These are phyloP conservation scores for Acanthiza pusilla DNA, from an alignment of 2,797 vertebrate genomes.

Conservation along the genomic window DNA sequence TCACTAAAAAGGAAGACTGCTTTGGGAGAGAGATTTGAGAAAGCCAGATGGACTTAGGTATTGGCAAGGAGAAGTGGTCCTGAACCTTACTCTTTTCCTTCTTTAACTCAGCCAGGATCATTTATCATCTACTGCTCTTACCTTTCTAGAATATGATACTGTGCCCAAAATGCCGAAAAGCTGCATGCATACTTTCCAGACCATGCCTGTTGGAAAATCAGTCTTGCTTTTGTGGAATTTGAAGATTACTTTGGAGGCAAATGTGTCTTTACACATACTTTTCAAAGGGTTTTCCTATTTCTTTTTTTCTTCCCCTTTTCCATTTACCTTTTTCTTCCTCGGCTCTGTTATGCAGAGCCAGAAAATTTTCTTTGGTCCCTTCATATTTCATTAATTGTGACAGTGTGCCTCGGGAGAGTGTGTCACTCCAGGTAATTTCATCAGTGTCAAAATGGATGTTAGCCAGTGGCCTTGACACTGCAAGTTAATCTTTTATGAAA, in stretches of 20 bases:
- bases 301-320: neutral
- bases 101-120: neutral
- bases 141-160: neutral
- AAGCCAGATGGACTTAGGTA: neutral
- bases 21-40: neutral
- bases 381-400: conserved; percentile 43
- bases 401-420: conserved; percentile 49
- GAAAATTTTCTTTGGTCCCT: neutral
- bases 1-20: neutral
- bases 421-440: conserved; percentile 74
- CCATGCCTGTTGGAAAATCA: neutral
- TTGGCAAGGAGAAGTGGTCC: neutral
- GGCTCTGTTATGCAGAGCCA: conserved; percentile 2
- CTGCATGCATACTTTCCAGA: neutral
- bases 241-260: conserved; percentile 1
- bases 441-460: conserved; percentile 63
- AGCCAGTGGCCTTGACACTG: conserved; percentile 60
- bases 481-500: conserved; percentile 56
- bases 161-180: fast-evolving
- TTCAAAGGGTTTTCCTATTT: neutral
- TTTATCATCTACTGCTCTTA: neutral
- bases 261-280: neutral
- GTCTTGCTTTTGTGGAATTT: neutral
- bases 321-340: neutral
- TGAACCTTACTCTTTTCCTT: neutral